A percentile compares a stretch with the other conserved stretches of the same genome.
Conservation (phyloP, 2,797 vertebrate species). For the Harpagifer antarcticus region DNA sequence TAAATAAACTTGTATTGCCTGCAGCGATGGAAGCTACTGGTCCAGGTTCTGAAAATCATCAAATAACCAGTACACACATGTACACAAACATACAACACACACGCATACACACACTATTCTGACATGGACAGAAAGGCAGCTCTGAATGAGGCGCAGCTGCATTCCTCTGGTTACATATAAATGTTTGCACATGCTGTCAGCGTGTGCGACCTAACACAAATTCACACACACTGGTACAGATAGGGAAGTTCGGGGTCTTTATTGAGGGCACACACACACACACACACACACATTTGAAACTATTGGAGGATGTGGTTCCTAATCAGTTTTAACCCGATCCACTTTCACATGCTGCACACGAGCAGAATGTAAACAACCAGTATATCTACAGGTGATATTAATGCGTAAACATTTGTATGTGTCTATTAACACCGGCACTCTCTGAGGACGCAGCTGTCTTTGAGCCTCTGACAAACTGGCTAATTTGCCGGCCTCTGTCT, state of each 20-base stretch:
- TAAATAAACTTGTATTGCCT: no score
- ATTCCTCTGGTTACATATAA: conserved; percentile 65
- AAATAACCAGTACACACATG: conserved; percentile 4
- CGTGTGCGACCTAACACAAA: conserved; percentile 48
- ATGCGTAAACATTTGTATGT: conserved; percentile 44
- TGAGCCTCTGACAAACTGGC: conserved; percentile 45
- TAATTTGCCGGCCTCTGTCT: conserved; percentile 46
- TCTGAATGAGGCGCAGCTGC: conserved; percentile 42
- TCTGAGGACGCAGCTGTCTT: conserved; percentile 50
- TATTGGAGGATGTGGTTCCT: no score
- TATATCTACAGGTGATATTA: conserved; percentile 48
- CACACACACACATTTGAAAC: no score
- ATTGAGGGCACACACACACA: background rate
- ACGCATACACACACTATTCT: conserved; percentile 13
- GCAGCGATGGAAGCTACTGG: background rate
- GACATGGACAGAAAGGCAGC: conserved; percentile 25
- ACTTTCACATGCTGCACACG: conserved; percentile 5
- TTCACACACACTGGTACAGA: conserved; percentile 33
- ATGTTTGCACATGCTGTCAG: conserved; percentile 57
- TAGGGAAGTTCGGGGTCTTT: conserved; percentile 21
- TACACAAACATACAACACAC: conserved; percentile 8
- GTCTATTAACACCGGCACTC: conserved; percentile 46
- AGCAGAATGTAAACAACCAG: conserved; percentile 22
- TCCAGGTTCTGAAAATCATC: conserved; percentile 5
- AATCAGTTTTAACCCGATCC: background rate